Percentiles rank a stretch among this genome's conserved stretches.
Conservation (phyloP, 2,113 vertebrate species). For the Crotalus horridus region DNA sequence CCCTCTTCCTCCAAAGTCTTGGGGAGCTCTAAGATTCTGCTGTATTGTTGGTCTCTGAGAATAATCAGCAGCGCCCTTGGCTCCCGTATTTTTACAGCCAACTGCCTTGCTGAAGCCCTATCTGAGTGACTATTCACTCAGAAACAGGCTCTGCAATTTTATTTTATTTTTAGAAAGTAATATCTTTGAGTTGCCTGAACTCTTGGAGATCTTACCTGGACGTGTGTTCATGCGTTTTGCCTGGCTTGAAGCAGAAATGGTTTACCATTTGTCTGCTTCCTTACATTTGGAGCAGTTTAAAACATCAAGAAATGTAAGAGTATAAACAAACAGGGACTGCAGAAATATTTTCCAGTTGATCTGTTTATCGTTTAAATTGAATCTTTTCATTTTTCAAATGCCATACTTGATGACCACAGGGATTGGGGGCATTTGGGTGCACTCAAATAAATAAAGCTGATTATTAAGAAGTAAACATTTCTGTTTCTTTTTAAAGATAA, state of each 20-base stretch:
- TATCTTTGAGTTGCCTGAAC: not conserved
- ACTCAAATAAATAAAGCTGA: not conserved
- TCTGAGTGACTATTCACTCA: not conserved
- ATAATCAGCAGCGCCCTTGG: not conserved
- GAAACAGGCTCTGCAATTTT: not conserved
- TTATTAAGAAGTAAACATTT: not conserved
- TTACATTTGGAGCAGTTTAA: not conserved
- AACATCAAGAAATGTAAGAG: not conserved
- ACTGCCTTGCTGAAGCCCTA: not conserved
- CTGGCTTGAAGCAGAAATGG: not conserved
- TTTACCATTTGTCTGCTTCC: not conserved
- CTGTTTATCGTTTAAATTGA: not conserved
- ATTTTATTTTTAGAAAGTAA: not conserved
- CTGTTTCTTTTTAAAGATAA: not conserved
- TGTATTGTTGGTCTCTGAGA: not conserved
- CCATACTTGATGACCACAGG: not conserved
- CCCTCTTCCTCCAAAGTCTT: not conserved
- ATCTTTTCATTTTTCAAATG: not conserved
- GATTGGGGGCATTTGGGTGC: not conserved
- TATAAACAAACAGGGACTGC: not conserved
- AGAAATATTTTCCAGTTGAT: not conserved
- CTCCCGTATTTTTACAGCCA: not conserved
- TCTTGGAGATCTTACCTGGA: not conserved
- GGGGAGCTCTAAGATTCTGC: not conserved
- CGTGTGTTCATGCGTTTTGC: not conserved